Evolutionary conservation across 1,140 invertebrate species (phyloP).

Genomic region (Eufriesea mexicana): DNA sequence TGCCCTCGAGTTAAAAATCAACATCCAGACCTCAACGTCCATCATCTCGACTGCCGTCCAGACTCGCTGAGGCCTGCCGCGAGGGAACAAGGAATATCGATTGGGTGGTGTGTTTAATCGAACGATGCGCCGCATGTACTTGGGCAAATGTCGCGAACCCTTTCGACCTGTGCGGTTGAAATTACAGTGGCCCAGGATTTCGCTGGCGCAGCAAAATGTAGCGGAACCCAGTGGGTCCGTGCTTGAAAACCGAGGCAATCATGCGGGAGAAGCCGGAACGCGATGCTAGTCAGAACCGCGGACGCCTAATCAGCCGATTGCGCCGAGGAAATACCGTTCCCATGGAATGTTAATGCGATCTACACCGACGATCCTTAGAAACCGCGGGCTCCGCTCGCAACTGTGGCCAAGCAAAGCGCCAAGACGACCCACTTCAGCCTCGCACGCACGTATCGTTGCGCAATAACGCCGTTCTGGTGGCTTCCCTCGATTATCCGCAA

Average conservation of each 20-base stretch:
- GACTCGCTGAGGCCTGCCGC: no score
- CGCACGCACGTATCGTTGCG: conserved; percentile 72
- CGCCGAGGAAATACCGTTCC: conserved; percentile 75
- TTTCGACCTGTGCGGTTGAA: background rate
- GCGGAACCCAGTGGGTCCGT: background rate
- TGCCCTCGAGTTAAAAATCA: no score
- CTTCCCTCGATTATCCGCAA: conserved; percentile 56
- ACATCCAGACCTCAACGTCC: no score
- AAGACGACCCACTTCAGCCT: conserved; percentile 53
- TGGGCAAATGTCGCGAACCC: background rate
- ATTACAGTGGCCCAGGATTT: conserved; percentile 17
- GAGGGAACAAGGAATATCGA: background rate
- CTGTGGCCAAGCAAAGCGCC: conserved; percentile 40
- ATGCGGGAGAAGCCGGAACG: conserved; percentile 42
- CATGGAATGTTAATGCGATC: conserved; percentile 78
- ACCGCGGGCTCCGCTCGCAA: conserved; percentile 39
- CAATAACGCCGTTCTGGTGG: conserved; percentile 56
- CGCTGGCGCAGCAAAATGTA: conserved; percentile 30
- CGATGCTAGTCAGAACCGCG: conserved; percentile 41
- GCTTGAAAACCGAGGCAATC: conserved; percentile 59
- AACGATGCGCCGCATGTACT: background rate
- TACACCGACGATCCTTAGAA: conserved; percentile 56
- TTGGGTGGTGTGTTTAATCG: background rate
- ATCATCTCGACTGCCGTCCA: no score
- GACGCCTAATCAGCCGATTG: conserved; percentile 65